phyloP scores from a whole-genome alignment of 2,797 vertebrate species.

The Coranthus polyacanthus region DNA sequence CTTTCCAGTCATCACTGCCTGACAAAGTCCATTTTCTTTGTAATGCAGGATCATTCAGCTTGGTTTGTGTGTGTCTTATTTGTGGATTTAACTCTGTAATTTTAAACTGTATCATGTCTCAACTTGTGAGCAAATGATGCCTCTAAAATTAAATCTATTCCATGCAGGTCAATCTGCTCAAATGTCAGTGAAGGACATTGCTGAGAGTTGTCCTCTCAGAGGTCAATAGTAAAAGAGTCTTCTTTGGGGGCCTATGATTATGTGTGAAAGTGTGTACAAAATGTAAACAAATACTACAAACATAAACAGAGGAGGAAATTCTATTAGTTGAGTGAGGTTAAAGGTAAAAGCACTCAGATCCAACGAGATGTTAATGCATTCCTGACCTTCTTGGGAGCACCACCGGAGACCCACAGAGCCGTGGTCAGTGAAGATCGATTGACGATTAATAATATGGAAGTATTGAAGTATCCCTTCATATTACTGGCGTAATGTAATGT shows the following conservation, averaged over 20 bases:
- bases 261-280: conserved; percentile 34
- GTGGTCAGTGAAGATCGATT: too few relatives aligned
- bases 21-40: conserved; percentile 4
- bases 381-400: conserved; percentile 34
- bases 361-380: conserved; percentile 43
- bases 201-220: conserved; percentile 31
- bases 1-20: conserved; percentile 3
- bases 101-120: conserved; percentile 7
- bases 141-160: conserved; percentile 44
- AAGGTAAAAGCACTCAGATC: conserved; percentile 41
- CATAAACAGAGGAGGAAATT: conserved; percentile 40
- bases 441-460: too few relatives aligned
- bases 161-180: conserved; percentile 6
- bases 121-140: conserved; percentile 16
- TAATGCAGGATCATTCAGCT: conserved; percentile 3
- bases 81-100: conserved; percentile 9
- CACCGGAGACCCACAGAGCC: neutral
- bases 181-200: conserved; percentile 40
- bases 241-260: conserved; percentile 63
- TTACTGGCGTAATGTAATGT: too few relatives aligned
- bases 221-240: conserved; percentile 21
- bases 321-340: conserved; percentile 41
- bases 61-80: conserved; percentile 14
- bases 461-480: too few relatives aligned
- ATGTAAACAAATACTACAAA: conserved; percentile 48